Evolutionary conservation across 2,113 vertebrate species (phyloP).

Genomic region (Piaya cayana): DNA sequence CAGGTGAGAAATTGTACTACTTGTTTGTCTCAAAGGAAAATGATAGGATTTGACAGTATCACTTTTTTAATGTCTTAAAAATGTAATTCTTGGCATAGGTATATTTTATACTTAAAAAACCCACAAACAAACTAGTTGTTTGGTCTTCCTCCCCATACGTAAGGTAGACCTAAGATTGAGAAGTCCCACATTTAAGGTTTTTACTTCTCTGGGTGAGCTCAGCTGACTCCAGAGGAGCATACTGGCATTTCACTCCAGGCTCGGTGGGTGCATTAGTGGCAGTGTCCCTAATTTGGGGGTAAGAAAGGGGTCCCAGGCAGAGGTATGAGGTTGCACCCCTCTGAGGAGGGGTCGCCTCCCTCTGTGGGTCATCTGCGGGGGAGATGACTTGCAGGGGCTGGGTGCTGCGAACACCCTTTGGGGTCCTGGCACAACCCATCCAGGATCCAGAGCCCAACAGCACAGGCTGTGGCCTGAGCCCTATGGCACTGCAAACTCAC

Average conservation of each 20-base stretch:
- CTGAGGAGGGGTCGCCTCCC: too few relatives aligned
- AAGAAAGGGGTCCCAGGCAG: background rate
- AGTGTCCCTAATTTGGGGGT: background rate
- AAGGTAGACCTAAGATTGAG: background rate
- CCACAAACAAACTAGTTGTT: background rate
- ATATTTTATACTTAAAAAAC: background rate
- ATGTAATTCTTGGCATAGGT: background rate
- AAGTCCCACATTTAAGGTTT: background rate
- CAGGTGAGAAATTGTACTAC: background rate
- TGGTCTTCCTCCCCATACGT: background rate
- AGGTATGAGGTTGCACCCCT: background rate
- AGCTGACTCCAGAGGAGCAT: fast-evolving
- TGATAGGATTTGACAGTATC: background rate
- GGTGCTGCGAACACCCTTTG: background rate
- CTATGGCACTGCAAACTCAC: background rate
- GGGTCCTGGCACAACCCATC: background rate
- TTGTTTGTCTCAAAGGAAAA: background rate
- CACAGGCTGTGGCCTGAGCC: background rate
- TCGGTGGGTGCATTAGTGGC: background rate
- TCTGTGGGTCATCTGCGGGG: too few relatives aligned
- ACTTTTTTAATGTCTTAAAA: background rate
- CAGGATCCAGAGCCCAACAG: too few relatives aligned
- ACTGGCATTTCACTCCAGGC: background rate
- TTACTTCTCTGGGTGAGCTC: background rate
- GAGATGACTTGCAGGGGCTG: background rate